phyloP scores from a whole-genome alignment of 1,140 invertebrate genomes.

The Saxidomus purpurata region DNA sequence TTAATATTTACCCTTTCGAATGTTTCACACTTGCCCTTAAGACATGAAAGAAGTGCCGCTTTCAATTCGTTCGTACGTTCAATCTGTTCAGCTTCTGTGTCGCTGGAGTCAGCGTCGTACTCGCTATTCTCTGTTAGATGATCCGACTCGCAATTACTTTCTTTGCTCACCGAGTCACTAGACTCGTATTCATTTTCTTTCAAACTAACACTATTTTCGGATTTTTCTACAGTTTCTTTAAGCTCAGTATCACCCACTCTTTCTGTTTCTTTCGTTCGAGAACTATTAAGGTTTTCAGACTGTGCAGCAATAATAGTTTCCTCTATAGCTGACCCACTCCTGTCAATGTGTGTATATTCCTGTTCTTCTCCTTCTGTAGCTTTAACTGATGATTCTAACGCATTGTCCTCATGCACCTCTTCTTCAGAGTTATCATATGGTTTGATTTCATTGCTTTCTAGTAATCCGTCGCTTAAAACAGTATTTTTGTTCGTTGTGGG shows the following conservation, averaged over 20 bases:
- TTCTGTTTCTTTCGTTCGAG: neutral
- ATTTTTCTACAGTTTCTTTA: neutral
- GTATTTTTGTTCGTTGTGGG: neutral
- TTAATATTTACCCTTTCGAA: neutral
- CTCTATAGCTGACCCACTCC: neutral
- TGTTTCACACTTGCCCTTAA: slow-evolving; percentile 33
- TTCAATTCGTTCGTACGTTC: slow-evolving; percentile 37
- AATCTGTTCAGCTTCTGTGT: neutral
- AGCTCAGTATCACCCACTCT: neutral
- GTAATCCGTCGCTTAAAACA: neutral
- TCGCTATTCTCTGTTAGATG: neutral
- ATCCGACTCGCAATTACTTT: neutral
- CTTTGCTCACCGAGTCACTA: neutral
- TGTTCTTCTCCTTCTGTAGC: neutral
- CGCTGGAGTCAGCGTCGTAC: neutral
- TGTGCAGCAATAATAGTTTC: neutral
- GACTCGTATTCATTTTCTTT: neutral
- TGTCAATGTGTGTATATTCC: neutral
- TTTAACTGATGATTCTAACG: neutral
- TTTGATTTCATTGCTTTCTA: neutral
- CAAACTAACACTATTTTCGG: neutral
- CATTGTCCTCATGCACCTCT: neutral
- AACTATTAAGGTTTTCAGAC: neutral
- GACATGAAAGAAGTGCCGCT: slow-evolving; percentile 14
- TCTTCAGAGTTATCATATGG: neutral